A percentile compares a stretch with the other conserved stretches of the same genome.
These are phyloP conservation scores for Episyrphus balteatus DNA, from an alignment of 1,140 invertebrate genomes.

Conservation along the genomic window DNA sequence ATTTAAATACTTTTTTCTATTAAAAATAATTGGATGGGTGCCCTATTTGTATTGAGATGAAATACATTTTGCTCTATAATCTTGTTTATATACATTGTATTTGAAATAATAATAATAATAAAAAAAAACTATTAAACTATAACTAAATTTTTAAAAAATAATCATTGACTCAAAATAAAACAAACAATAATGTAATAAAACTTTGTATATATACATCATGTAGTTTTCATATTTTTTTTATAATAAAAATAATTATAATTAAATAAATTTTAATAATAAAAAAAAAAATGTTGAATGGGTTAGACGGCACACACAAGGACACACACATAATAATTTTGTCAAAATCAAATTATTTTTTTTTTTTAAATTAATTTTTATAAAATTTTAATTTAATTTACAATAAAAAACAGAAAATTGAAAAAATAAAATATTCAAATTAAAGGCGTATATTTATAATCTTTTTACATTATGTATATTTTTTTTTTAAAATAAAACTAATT, in stretches of 20 bases:
- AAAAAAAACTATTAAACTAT: background rate
- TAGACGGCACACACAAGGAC: conserved; percentile 4
- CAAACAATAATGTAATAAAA: conserved; percentile 1
- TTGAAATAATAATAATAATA: background rate
- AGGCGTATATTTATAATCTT: conserved; percentile 8
- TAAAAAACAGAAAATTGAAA: conserved; percentile 29
- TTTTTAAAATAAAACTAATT: conserved; percentile 11
- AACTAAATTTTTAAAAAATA: background rate
- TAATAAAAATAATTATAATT: background rate
- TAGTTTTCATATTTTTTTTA: background rate
- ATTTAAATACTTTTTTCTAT: no score
- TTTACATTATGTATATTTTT: conserved; percentile 19
- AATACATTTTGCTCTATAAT: no score
- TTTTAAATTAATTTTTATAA: conserved; percentile 10
- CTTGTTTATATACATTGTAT: no score
- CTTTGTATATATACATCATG: background rate
- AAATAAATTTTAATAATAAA: background rate
- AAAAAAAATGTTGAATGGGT: conserved; percentile 2
- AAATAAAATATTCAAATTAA: conserved; percentile 26
- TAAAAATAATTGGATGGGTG: no score
- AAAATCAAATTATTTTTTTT: conserved; percentile 10
- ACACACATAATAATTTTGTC: background rate
- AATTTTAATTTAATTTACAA: conserved; percentile 25
- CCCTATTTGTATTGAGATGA: no score
- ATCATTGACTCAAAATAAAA: conserved; percentile 8